Base-by-base conservation (phyloP, 2,888 invertebrate genomes). In the Polymixis flavicincta region DNA sequence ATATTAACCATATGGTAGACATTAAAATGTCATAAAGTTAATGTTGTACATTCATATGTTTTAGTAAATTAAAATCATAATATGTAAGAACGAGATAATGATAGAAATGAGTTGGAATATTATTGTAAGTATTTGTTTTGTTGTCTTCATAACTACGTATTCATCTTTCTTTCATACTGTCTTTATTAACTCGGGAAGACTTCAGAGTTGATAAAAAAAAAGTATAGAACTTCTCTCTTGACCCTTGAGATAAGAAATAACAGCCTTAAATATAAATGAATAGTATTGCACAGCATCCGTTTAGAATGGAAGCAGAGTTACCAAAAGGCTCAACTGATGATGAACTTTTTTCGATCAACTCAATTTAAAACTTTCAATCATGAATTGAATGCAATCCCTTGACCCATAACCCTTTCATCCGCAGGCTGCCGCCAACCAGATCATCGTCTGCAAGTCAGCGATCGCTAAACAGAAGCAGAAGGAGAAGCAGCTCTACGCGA, bases 401-500 rank as follows among this genome's bases (percentile, higher is more conserved):
- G 0, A 45, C 42, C 42, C 42, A 45, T 28, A 14, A 5, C 6
- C 3, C 11, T 66, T 52, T 52, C 9, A 0, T 50, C 13, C 66
- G 0, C 92, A 96, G 96, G 98, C 99, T n/a, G 99, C 99, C 0
- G 97, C 97, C 54, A 97, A 98, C 90, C 98, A 99, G 92, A 95
- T 98, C 55, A 91, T 95, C 13, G 92, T 97, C 70, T 99, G 99
- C 94, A 97, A 97, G 80, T 97, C 97, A 77, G 97, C 97, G 79
- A 96, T 99, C 28, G 98, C 98, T 92, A 97, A 98, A 85, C 98
- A 98, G 89, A 97, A 98, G 83, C 97, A 97, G 73, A 97, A 97
- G 78, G 99, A 99, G 93, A 99, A 98, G 96, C 97, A 98, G 91
- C 97, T 99, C 54, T 99, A 99, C 94, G 98, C 98, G 22, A 99